phyloP scores from a whole-genome alignment of 2,888 invertebrate species.

The Hermodice carunculata region DNA sequence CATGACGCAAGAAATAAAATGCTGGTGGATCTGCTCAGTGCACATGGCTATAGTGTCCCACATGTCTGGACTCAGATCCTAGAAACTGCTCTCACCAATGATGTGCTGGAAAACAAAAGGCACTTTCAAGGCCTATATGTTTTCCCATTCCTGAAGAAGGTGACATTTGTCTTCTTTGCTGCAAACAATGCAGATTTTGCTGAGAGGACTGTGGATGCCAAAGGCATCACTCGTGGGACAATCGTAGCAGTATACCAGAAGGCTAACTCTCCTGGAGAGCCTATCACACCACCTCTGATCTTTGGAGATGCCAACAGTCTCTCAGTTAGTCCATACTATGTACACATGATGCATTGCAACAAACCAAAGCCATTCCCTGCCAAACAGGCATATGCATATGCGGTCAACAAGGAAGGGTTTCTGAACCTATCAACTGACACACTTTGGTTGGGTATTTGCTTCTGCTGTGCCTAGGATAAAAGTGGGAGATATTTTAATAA shows the following conservation, averaged over 20 bases:
- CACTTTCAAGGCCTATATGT: constrained; percentile 23
- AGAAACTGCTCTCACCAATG: constrained; percentile 26
- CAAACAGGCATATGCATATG: neutral
- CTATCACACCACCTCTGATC: constrained; percentile 11
- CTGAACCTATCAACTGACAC: constrained; percentile 20
- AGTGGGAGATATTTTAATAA: constrained; percentile 7
- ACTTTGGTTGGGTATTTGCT: constrained; percentile 23
- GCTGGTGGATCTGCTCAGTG: constrained; percentile 14
- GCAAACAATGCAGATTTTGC: constrained; percentile 30
- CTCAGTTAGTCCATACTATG: constrained; percentile 20
- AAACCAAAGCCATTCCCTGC: constrained; percentile 19
- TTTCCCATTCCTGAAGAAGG: constrained; percentile 29
- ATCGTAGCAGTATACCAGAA: constrained; percentile 26
- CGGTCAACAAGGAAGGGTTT: neutral
- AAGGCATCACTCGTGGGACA: constrained; percentile 29
- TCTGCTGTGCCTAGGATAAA: constrained; percentile 22
- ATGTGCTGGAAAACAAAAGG: constrained; percentile 23
- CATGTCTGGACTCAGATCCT: constrained; percentile 9
- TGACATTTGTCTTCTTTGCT: constrained; percentile 24
- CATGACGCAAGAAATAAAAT: no score
- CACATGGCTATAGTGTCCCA: constrained; percentile 14
- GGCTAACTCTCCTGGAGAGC: constrained; percentile 14
- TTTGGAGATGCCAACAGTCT: constrained; percentile 17
- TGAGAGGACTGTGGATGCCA: constrained; percentile 29
- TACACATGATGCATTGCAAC: constrained; percentile 15